phyloP scores from a whole-genome alignment of 2,113 vertebrate species.

The Oenanthe melanoleuca region DNA sequence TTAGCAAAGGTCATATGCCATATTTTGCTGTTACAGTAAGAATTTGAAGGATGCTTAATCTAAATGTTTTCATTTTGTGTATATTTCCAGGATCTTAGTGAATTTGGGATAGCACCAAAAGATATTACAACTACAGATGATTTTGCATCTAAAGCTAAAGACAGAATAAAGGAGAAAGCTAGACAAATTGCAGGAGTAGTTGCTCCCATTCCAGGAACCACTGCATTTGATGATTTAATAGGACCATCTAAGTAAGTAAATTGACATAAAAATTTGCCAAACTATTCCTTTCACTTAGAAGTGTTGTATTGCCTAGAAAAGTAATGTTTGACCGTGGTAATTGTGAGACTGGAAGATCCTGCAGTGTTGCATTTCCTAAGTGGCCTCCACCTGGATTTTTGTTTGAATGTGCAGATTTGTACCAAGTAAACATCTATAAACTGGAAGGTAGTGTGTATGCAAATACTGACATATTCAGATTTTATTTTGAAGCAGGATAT shows the following conservation, averaged over 20 bases:
- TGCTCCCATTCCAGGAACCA: conserved; percentile 89
- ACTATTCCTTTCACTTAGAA: background rate
- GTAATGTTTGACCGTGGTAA: background rate
- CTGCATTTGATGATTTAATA: conserved; percentile 87
- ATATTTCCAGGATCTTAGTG: conserved; percentile 85
- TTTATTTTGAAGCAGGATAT: background rate
- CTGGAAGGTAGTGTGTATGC: background rate
- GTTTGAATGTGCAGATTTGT: background rate
- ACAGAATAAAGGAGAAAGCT: conserved; percentile 84
- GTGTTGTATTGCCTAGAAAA: background rate
- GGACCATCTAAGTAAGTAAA: conserved; percentile 84
- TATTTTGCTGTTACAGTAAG: background rate
- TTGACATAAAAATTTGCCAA: background rate
- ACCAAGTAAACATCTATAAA: background rate
- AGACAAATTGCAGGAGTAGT: conserved; percentile 79
- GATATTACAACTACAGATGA: conserved; percentile 88
- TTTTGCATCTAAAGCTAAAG: conserved; percentile 86
- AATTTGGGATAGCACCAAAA: conserved; percentile 93
- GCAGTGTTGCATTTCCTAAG: background rate
- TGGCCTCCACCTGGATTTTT: background rate
- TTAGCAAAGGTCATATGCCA: too few species aligned
- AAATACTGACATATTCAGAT: background rate
- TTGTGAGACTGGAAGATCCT: background rate
- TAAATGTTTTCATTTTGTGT: background rate
- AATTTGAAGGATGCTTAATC: background rate